Percentiles rank a stretch among this genome's conserved stretches.
Evolutionary conservation across 2,797 vertebrate species (phyloP).

Genomic region (Lithobates pipiens): DNA sequence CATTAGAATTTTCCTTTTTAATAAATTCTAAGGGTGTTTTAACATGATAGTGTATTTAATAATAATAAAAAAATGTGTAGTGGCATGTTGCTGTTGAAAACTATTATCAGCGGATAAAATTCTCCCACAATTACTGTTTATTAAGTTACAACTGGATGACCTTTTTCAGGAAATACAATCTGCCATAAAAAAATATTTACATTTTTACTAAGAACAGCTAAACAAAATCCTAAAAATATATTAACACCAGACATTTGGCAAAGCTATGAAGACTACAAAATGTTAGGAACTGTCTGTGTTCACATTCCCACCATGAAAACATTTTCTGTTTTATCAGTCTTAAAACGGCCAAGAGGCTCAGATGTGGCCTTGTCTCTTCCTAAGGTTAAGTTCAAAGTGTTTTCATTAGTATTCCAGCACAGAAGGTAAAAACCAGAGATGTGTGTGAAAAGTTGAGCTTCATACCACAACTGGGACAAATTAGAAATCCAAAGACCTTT

Average conservation of each 20-base stretch:
- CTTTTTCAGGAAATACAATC: conserved; percentile 1
- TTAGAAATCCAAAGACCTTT: too few species aligned
- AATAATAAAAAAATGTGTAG: conserved; percentile 6
- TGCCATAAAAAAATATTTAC: conserved; percentile 43
- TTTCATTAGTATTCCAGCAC: conserved; percentile 14
- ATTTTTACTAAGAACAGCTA: conserved; percentile 28
- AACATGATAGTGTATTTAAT: background rate
- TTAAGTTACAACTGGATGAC: conserved; percentile 38
- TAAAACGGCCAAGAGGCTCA: conserved; percentile 3
- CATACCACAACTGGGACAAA: too few species aligned
- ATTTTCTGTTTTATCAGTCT: conserved; percentile 8
- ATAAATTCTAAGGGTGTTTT: too few species aligned
- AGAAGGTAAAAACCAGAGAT: background rate
- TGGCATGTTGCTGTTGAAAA: background rate
- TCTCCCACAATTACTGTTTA: conserved; percentile 8
- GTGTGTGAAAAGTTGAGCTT: background rate
- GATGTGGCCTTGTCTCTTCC: background rate
- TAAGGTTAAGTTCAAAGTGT: conserved; percentile 22
- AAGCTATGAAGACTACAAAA: conserved; percentile 11
- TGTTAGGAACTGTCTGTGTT: conserved; percentile 40
- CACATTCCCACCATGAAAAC: conserved; percentile 45
- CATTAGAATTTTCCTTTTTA: too few species aligned
- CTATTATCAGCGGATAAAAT: background rate
- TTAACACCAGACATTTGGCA: conserved; percentile 51
- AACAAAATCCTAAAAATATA: conserved; percentile 36